phyloP scores from a whole-genome alignment of 2,797 vertebrate genomes.

The Fistularia tabacaria region DNA sequence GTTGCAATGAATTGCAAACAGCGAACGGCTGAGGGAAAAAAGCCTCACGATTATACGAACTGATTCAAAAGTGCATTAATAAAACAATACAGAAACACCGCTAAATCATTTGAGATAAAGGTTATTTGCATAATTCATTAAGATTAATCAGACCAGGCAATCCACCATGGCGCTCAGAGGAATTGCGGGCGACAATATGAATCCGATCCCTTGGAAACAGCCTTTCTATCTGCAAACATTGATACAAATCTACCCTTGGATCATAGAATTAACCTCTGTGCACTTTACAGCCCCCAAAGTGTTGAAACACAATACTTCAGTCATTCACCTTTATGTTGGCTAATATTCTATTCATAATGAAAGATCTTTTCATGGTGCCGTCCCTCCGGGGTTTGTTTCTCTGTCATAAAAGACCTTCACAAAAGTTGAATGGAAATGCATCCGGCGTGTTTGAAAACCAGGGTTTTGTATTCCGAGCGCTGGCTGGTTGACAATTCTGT shows the following conservation, averaged over 20 bases:
- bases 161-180: conserved; percentile 64
- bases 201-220: conserved; percentile 63
- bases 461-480: conserved; percentile 32
- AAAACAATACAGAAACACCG: conserved; percentile 83
- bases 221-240: conserved; percentile 76
- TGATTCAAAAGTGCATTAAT: conserved; percentile 82
- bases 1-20: conserved; percentile 77
- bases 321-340: conserved; percentile 66
- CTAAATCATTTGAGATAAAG: conserved; percentile 82
- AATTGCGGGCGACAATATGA: conserved; percentile 59
- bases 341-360: conserved; percentile 76
- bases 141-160: conserved; percentile 79
- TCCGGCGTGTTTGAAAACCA: conserved; percentile 37
- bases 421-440: conserved; percentile 54
- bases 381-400: conserved; percentile 58
- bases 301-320: conserved; percentile 66
- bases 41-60: conserved; percentile 74
- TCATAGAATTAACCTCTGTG: conserved; percentile 76
- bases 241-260: conserved; percentile 77
- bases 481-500: conserved; percentile 36
- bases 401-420: conserved; percentile 54
- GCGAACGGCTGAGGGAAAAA: conserved; percentile 45
- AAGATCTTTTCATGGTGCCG: conserved; percentile 55
- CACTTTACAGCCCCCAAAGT: conserved; percentile 66
- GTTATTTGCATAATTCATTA: conserved; percentile 84